Conservation (phyloP, 2,888 invertebrate genomes). For the Nomada ruficornis region DNA sequence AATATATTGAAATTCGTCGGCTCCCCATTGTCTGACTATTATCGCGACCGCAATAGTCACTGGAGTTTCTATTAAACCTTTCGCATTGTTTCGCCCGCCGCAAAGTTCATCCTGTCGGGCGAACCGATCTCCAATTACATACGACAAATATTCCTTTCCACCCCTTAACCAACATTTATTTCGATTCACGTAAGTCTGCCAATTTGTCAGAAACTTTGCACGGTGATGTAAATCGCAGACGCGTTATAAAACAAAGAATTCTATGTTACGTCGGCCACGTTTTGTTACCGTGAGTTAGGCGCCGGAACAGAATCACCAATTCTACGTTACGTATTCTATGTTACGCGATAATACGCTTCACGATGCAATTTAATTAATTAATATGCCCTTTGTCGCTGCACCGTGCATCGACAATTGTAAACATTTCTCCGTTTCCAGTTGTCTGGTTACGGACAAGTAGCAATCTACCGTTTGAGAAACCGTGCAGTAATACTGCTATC, state of each 20-base stretch:
- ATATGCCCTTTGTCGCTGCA: neutral
- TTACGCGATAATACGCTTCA: neutral
- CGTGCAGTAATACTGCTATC: neutral
- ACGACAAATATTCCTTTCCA: neutral
- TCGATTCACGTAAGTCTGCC: neutral
- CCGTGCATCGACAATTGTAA: neutral
- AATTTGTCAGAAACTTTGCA: neutral
- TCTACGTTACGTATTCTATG: neutral
- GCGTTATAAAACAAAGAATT: too few relatives aligned
- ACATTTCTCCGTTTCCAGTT: constrained; percentile 1
- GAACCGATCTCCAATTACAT: neutral
- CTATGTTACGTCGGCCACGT: too few relatives aligned
- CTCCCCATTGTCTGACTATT: constrained; percentile 29
- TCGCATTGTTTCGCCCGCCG: constrained; percentile 4
- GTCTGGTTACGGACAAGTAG: neutral
- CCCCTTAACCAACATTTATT: neutral
- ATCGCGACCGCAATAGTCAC: constrained; percentile 32
- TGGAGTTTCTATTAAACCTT: constrained; percentile 20
- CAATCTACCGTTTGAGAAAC: neutral
- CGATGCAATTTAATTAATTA: constrained; percentile 45
- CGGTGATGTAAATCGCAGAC: neutral
- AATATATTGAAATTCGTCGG: constrained; percentile 46
- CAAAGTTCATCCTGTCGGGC: constrained; percentile 6
- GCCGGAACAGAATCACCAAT: constrained; percentile 41
- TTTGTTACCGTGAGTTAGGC: constrained; percentile 2